These are phyloP conservation scores for Luscinia luscinia DNA, from an alignment of 2,797 vertebrate species.

Conservation along the genomic window DNA sequence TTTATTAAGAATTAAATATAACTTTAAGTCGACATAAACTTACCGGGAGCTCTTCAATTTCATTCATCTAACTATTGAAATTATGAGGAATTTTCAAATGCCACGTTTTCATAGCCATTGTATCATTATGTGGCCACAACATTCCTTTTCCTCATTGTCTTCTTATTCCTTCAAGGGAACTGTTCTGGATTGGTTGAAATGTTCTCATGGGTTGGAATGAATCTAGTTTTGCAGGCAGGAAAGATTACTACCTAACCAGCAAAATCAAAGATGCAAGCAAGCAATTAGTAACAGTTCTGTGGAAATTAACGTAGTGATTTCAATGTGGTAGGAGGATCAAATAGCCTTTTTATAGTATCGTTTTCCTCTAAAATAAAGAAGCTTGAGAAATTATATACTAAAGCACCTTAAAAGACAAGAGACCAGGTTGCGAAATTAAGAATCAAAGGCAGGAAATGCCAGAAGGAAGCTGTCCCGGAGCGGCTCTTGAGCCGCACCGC, in stretches of 20 bases:
- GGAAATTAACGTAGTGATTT: not conserved
- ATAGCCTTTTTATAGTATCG: not conserved
- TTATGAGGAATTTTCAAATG: not conserved
- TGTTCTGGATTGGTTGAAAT: not conserved
- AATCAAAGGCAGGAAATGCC: conserved; percentile 24
- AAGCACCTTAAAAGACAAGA: conserved; percentile 10
- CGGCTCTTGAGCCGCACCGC: accelerated
- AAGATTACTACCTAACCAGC: not conserved
- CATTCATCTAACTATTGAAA: not conserved
- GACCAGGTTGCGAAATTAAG: not conserved
- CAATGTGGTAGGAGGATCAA: conserved; percentile 4
- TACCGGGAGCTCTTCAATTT: not conserved
- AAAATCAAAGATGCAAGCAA: not conserved
- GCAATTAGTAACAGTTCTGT: not conserved
- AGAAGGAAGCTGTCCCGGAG: not conserved
- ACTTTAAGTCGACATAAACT: not conserved
- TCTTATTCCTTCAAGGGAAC: not conserved
- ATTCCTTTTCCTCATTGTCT: not conserved
- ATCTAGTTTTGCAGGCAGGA: conserved; percentile 11
- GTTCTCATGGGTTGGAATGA: not conserved
- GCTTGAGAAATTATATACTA: not conserved
- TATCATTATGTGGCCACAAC: not conserved
- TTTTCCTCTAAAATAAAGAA: conserved; percentile 20
- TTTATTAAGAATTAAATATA: not conserved
- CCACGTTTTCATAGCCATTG: not conserved